Base-by-base conservation (phyloP, 2,797 vertebrate genomes). In the Melopsittacus undulatus region DNA sequence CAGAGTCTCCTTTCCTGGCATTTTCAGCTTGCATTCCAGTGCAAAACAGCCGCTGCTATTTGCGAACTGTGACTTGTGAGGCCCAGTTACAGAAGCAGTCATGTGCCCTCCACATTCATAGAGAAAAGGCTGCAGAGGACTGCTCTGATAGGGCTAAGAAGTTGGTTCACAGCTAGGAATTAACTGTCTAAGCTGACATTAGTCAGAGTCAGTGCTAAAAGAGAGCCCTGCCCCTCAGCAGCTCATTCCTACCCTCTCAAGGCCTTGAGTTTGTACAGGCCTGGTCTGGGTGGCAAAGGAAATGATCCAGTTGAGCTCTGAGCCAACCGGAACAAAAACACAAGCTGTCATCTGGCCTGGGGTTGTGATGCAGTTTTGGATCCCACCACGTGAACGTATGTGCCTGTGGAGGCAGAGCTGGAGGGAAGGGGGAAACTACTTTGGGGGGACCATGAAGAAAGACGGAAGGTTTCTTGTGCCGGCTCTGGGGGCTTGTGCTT, bases 361-460 rank as follows among this genome's bases (percentile, higher is more conserved):
- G n/a, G 24, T 63, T 16, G 1, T 32, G n/a, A 30, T 24, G n/a
- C 34, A 57, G 24, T 68, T 88, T 91, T 81, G 27, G 40, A 51
- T 30, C 27, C 64, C 48, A 48, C 40, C 6, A 7, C 2, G 1
- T 3, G 4, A 63, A 49, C 20, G 3, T 6, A 3, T 16, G 9
- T 57, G 27, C 54, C 24, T 1, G 2, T 2, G 32, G 59, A 87
- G 45, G 23, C 66, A 91, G 51, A 62, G 36, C 75, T 85, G 22
- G 24, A 91, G 51, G 29, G 23, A 18, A 38, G 26, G 23, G 61
- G 63, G 42, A 66, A 56, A 80, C 18, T 62, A 30, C 26, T 52
- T 43, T 49, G 42, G 3, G 42, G 6, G n/a, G 2, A 22, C 17
- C 27, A 22, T 9, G 61, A 24, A 72, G 15, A 34, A 57, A 8